phyloP scores from a whole-genome alignment of 2,888 invertebrate species.

The Hedychridium roseum region DNA sequence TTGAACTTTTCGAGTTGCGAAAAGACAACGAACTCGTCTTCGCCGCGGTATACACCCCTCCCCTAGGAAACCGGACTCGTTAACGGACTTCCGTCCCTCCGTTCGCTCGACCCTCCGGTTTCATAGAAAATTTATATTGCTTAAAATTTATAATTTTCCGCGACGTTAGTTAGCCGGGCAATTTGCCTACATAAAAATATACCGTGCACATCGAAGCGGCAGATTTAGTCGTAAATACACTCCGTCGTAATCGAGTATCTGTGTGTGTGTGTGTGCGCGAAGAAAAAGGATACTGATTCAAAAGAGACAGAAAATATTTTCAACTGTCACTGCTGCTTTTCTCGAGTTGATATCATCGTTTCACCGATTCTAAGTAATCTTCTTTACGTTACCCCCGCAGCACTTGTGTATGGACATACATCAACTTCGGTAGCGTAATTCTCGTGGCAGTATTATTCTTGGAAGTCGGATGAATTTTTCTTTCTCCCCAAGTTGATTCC shows the following conservation, averaged over 20 bases:
- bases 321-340: no score
- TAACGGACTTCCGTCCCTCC: constrained; percentile 19
- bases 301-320: no score
- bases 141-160: constrained; percentile 1
- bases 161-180: no score
- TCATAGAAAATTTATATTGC: constrained; percentile 3
- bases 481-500: constrained; percentile 41
- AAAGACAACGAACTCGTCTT: constrained; percentile 32
- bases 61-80: constrained; percentile 15
- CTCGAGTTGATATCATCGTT: no score
- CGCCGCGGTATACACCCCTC: constrained; percentile 18
- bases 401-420: constrained; percentile 28
- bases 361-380: no score
- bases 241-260: no score
- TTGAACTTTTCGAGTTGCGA: constrained; percentile 32
- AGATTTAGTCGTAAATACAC: no score
- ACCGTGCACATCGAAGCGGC: no score
- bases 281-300: no score
- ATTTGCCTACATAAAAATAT: no score
- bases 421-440: constrained; percentile 32
- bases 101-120: no score
- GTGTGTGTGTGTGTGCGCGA: no score
- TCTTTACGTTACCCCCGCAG: constrained; percentile 25
- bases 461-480: constrained; percentile 39
- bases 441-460: constrained; percentile 36